Conservation (phyloP, 2,888 invertebrate genomes). For the Ctena decussata region DNA sequence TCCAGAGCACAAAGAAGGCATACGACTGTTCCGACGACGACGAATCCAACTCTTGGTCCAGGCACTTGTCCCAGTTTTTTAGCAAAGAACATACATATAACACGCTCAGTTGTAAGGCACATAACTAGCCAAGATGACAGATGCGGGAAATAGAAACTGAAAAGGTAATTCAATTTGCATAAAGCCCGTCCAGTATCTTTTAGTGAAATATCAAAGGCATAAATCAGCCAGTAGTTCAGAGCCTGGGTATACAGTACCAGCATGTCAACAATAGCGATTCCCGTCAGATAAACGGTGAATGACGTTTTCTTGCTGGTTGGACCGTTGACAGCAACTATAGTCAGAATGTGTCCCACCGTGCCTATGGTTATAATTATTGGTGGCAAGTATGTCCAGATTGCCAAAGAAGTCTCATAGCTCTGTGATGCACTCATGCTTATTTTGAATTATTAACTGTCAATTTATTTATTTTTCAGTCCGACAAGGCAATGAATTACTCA, state of each 20-base stretch:
- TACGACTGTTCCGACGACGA: background rate
- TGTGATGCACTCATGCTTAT: too few species aligned
- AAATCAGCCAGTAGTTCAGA: background rate
- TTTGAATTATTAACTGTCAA: too few species aligned
- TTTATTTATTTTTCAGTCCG: too few species aligned
- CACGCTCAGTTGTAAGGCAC: background rate
- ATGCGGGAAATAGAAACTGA: background rate
- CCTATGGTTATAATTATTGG: background rate
- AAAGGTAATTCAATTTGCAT: background rate
- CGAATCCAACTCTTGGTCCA: background rate
- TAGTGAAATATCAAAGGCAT: background rate
- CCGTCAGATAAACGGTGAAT: background rate
- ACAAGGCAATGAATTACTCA: too few species aligned
- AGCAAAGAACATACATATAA: background rate
- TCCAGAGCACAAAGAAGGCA: background rate
- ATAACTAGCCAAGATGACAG: background rate
- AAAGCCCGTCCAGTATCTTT: background rate
- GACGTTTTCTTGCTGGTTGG: background rate
- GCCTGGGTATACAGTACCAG: background rate
- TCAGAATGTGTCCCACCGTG: background rate
- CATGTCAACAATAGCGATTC: background rate
- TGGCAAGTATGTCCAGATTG: slow-evolving; percentile 1
- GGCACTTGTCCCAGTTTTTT: too few species aligned
- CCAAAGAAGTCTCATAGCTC: too few species aligned
- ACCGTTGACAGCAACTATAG: background rate